phyloP scores from a whole-genome alignment of 2,797 vertebrate genomes.

The Peromyscus aztecus region DNA sequence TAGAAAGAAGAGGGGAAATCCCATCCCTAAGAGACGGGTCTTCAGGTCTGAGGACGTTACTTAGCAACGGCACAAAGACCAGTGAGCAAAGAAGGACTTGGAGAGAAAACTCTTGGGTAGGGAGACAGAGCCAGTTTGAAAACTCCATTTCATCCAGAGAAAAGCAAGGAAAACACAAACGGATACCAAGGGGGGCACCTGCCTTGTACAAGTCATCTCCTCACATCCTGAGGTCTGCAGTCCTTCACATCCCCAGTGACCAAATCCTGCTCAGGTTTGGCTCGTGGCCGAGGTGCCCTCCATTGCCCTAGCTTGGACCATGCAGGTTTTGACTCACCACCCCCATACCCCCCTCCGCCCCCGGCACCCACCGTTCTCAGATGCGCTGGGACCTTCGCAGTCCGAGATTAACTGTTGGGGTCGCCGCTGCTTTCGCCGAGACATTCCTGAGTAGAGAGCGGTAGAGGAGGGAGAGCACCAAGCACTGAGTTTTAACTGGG shows the following conservation, averaged over 20 bases:
- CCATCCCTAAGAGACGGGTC: constrained; percentile 83
- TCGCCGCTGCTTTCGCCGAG: constrained; percentile 88
- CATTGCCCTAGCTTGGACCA: constrained; percentile 72
- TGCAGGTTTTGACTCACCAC: constrained; percentile 5
- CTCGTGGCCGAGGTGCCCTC: constrained; percentile 66
- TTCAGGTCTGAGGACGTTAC: constrained; percentile 85
- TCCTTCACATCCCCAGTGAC: constrained; percentile 16
- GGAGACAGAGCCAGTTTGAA: constrained; percentile 87
- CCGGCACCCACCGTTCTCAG: constrained; percentile 87
- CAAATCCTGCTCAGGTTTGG: neutral
- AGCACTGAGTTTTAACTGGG: constrained; percentile 69
- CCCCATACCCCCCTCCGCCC: neutral
- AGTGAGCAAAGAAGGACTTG: constrained; percentile 75
- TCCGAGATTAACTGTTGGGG: constrained; percentile 88
- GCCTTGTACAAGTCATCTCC: constrained; percentile 53
- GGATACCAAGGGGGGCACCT: constrained; percentile 51
- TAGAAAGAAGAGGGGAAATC: constrained; percentile 72
- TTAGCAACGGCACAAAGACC: constrained; percentile 87
- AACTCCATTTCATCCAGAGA: constrained; percentile 81
- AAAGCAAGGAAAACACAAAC: constrained; percentile 81
- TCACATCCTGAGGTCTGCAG: neutral
- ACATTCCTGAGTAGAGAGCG: constrained; percentile 83
- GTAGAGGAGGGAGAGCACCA: constrained; percentile 70
- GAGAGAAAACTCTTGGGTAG: constrained; percentile 86
- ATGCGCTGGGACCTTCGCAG: constrained; percentile 85